Base-by-base conservation (phyloP, 2,113 vertebrate genomes). In the Alaudala cheleensis region DNA sequence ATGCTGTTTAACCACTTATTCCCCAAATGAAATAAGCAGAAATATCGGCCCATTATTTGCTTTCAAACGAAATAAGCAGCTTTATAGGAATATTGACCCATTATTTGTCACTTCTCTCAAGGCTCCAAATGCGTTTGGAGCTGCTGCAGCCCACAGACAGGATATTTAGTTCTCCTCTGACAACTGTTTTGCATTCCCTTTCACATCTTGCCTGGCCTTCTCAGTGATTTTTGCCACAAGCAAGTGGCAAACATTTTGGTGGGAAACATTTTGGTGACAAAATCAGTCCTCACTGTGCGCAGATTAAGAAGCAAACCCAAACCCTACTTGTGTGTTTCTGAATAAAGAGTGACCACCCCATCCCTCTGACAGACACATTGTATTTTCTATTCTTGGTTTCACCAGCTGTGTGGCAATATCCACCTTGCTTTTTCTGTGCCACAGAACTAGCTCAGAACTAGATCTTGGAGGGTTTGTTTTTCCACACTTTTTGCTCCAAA, bases 401-500 rank as follows among this genome's bases (percentile, higher is more conserved):
- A 29, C 13, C 11, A 37, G 31, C 58, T 50, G 50, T n/a, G 37
- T 24, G 39, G 25, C 26, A 7, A 10, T 9, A 88, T 9, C 24
- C 19, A 54, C 45, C 17, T 61, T 15, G 24, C 10, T 86, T 57
- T 71, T 33, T 16, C 65, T 5, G 1, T 45, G 65, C 58, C n/a
- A 28, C 7, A 23, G 31, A 42, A 39, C 18, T 25, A 72, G 19
- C 44, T 54, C 66, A 77, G 72, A 69, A 23, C 24, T 17, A 45
- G 13, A 50, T 71, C 60, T 66, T 34, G 0, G 0, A 2, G 14
- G 14, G 8, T 12, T 54, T 23, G 1, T 10, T 57, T 77, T 33
- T 26, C 25, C 44, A 54, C 26, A 11, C 12, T 42, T 74, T 83
- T 64, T 29, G 12, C 31, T 44, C 47, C 13, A 28, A 47, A 81